Conservation (phyloP, 2,113 vertebrate species). For the Cranoglanis bouderius region DNA sequence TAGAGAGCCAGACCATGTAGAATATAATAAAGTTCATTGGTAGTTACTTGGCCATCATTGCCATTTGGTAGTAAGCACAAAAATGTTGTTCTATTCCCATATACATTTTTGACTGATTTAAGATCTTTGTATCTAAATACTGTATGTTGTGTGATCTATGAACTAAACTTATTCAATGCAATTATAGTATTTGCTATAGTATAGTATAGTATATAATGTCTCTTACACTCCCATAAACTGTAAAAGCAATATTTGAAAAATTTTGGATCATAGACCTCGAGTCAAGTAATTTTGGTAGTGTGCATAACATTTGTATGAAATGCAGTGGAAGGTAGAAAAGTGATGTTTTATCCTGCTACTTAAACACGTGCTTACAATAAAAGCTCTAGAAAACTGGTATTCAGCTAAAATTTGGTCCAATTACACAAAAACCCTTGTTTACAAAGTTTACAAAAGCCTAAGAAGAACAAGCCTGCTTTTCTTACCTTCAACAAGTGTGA, state of each 20-base stretch:
- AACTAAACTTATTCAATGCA: neutral
- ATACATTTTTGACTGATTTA: neutral
- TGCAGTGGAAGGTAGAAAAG: neutral
- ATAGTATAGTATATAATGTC: too few species aligned
- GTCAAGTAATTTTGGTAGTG: neutral
- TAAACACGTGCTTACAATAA: neutral
- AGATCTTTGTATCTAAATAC: neutral
- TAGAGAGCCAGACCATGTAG: conserved; percentile 13
- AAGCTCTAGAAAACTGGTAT: neutral
- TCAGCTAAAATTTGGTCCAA: neutral
- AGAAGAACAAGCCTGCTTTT: neutral
- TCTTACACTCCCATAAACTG: neutral
- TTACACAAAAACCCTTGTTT: neutral
- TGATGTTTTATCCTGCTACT: neutral
- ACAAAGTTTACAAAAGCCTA: neutral
- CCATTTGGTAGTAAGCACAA: conserved; percentile 16
- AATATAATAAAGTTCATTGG: conserved; percentile 8
- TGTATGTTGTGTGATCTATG: neutral
- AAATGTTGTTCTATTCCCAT: neutral
- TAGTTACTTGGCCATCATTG: neutral
- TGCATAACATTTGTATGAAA: neutral
- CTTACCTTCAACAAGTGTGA: conserved; percentile 13
- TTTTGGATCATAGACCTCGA: neutral
- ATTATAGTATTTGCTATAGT: neutral
- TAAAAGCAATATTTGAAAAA: neutral